A percentile compares a stretch with the other conserved stretches of the same genome.
These are phyloP conservation scores for Girardia tigrina DNA, from an alignment of 2,888 invertebrate species.

Conservation along the genomic window DNA sequence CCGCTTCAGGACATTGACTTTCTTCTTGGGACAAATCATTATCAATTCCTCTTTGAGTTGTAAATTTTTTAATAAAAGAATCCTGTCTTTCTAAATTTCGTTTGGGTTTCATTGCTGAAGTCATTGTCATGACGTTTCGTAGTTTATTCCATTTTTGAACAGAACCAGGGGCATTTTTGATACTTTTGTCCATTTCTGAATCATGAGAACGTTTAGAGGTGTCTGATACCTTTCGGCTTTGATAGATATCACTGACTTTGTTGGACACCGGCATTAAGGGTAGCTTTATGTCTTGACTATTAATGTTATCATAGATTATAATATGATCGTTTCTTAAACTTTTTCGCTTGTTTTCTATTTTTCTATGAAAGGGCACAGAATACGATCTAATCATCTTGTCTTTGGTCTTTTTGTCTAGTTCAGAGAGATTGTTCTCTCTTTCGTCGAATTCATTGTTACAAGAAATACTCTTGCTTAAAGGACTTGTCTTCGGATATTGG, in stretches of 20 bases:
- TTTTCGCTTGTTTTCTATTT: not conserved
- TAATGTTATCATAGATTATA: not conserved
- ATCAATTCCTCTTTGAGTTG: slow-evolving; percentile 69
- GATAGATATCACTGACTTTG: not conserved
- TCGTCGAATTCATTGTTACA: slow-evolving; percentile 1
- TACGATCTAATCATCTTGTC: not conserved
- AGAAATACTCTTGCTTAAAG: not conserved
- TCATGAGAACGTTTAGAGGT: not conserved
- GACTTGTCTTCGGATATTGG: not conserved
- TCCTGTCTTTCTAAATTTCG: slow-evolving; percentile 44
- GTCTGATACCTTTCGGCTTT: not conserved
- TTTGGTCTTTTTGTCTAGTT: not conserved
- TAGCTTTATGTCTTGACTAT: not conserved
- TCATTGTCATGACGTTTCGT: slow-evolving; percentile 60
- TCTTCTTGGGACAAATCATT: slow-evolving; percentile 60
- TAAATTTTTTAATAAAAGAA: slow-evolving; percentile 73
- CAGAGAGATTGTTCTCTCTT: not conserved
- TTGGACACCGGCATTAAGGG: not conserved
- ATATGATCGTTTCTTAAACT: not conserved
- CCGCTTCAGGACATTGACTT: slow-evolving; percentile 33
- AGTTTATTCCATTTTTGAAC: slow-evolving; percentile 70
- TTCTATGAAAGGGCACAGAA: not conserved
- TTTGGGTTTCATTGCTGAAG: slow-evolving; percentile 41
- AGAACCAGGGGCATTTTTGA: not conserved
- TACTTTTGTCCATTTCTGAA: not conserved